Conservation (phyloP, 64 coral and sea anemone species). For the Pachyseris speciosa region DNA sequence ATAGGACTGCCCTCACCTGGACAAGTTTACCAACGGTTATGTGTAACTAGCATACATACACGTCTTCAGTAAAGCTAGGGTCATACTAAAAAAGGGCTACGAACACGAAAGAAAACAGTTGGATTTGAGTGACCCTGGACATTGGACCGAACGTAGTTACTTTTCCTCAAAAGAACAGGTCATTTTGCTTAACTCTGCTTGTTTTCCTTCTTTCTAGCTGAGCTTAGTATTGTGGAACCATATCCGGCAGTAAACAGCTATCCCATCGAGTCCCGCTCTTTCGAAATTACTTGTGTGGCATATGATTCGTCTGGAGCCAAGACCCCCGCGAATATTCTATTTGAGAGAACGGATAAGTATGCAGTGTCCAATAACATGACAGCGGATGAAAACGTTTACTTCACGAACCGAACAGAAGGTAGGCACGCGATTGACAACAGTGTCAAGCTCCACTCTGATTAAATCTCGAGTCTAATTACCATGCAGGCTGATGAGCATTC, state of each 20-base stretch:
- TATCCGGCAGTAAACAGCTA: background rate
- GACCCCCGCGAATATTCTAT: background rate
- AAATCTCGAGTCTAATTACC: no score
- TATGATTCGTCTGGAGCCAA: background rate
- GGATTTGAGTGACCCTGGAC: no score
- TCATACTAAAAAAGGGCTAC: no score
- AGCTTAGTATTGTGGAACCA: background rate
- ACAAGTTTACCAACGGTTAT: no score
- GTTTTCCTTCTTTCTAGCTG: background rate
- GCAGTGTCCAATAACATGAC: background rate
- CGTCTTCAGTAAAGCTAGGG: no score
- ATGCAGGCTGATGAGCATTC: no score
- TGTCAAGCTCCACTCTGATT: no score
- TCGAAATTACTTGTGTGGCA: background rate
- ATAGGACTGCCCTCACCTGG: no score
- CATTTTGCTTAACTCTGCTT: background rate
- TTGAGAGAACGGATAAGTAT: background rate
- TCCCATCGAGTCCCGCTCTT: background rate
- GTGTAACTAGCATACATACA: no score
- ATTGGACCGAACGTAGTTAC: no score
- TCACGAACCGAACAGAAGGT: slow-evolving; percentile 11
- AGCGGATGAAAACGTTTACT: background rate
- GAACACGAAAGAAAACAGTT: no score
- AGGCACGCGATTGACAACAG: background rate
- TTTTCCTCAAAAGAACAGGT: no score